Percentiles rank a stretch among this genome's conserved stretches.
phyloP scores from a whole-genome alignment of 2,888 invertebrate species.

The Drosophila paracracens region DNA sequence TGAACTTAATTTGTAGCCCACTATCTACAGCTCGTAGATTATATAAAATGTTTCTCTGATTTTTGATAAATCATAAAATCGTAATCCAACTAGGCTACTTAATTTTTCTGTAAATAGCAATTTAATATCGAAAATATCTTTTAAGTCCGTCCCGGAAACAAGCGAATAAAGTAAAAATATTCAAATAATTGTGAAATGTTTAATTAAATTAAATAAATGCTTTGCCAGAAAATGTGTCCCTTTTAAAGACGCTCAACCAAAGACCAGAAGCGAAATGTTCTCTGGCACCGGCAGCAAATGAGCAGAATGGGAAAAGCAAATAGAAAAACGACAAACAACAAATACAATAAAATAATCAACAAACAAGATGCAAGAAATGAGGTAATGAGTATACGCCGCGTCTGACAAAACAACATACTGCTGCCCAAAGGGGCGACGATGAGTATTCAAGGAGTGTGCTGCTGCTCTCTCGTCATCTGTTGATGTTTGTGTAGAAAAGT shows the following conservation, averaged over 20 bases:
- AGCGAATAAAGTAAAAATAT: neutral
- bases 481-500: slow-evolving; percentile 63
- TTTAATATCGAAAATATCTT: neutral
- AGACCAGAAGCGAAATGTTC: neutral
- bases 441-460: slow-evolving; percentile 1
- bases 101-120: neutral
- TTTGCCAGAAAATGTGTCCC: neutral
- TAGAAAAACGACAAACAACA: slow-evolving; percentile 53
- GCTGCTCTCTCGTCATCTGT: neutral
- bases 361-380: slow-evolving; percentile 63
- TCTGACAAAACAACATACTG: slow-evolving; percentile 43
- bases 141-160: neutral
- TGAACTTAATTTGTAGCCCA: neutral
- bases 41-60: neutral
- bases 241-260: neutral
- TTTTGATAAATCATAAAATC: neutral
- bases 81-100: neutral
- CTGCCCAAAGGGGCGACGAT: slow-evolving; percentile 1
- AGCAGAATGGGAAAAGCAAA: slow-evolving; percentile 29
- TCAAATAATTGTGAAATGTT: neutral
- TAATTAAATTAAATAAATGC: neutral
- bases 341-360: slow-evolving; percentile 74
- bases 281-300: slow-evolving; percentile 32
- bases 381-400: slow-evolving; percentile 72
- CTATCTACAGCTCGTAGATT: neutral